Evolutionary conservation across 1,140 invertebrate species (phyloP).

Genomic region (Sogatella furcifera): DNA sequence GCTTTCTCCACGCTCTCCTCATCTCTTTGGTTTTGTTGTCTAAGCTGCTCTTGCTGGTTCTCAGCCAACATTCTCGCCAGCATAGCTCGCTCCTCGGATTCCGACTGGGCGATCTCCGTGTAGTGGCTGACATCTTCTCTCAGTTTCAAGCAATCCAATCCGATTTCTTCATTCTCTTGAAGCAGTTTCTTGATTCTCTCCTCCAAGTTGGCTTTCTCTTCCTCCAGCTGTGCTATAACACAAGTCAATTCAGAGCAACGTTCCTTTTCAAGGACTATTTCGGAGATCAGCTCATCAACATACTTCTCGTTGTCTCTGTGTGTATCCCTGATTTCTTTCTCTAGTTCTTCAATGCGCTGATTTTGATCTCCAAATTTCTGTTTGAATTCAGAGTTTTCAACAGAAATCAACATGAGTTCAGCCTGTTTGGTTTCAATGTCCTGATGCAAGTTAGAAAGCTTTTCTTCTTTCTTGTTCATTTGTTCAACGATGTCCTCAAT

Average conservation of each 20-base stretch:
- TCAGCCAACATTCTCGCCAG: constrained; percentile 3
- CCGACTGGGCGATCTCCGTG: background rate
- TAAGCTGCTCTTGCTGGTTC: background rate
- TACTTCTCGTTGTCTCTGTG: constrained; percentile 16
- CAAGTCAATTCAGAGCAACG: constrained; percentile 12
- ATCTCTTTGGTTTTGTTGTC: background rate
- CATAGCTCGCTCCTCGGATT: background rate
- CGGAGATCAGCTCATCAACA: constrained; percentile 18
- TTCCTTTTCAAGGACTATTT: constrained; percentile 18
- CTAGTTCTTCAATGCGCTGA: constrained; percentile 4
- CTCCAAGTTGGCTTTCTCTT: background rate
- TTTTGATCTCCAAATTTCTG: background rate
- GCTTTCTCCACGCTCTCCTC: constrained; percentile 2
- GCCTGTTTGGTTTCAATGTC: constrained; percentile 14
- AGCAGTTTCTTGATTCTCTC: background rate
- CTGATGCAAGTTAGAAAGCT: constrained; percentile 6
- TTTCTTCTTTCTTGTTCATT: constrained; percentile 6
- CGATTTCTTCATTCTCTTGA: background rate
- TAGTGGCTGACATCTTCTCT: background rate
- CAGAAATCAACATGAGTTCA: constrained; percentile 12
- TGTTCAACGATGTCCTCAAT: constrained; percentile 13
- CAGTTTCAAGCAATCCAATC: background rate
- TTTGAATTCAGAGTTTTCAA: constrained; percentile 17
- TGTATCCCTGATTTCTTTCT: constrained; percentile 11
- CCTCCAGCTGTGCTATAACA: background rate